Evolutionary conservation across 2,888 invertebrate species (phyloP).

Genomic region (Ophion ellenae): DNA sequence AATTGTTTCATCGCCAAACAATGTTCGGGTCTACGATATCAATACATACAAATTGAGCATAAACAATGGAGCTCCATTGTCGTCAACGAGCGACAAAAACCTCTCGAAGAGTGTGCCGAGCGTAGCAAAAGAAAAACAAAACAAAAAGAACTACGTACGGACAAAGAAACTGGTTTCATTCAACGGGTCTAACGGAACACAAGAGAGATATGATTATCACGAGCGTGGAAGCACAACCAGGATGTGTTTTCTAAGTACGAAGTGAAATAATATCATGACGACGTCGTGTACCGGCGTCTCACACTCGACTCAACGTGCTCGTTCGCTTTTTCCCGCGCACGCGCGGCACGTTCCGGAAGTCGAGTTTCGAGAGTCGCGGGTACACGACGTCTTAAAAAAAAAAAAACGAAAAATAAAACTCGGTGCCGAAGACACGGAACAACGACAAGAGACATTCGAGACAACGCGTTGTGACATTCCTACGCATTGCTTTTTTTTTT

Average conservation of each 20-base stretch:
- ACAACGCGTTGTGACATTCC: constrained; percentile 65
- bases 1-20: neutral
- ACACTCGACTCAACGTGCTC: constrained; percentile 35
- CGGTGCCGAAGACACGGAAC: constrained; percentile 55
- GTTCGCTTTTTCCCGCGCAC: neutral
- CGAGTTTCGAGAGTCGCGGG: constrained; percentile 61
- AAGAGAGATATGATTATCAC: constrained; percentile 52
- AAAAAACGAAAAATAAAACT: constrained; percentile 25
- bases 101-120: constrained; percentile 20
- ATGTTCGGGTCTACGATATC: neutral
- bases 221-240: constrained; percentile 69
- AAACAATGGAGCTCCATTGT: neutral
- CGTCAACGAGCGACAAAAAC: neutral
- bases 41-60: neutral
- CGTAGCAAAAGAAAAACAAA: constrained; percentile 42
- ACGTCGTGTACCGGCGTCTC: constrained; percentile 60
- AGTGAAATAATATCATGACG: constrained; percentile 53
- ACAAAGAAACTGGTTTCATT: constrained; percentile 57
- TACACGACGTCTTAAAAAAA: constrained; percentile 64
- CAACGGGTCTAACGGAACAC: constrained; percentile 13
- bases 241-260: constrained; percentile 64
- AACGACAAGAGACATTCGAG: constrained; percentile 42
- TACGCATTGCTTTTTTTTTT: constrained; percentile 59
- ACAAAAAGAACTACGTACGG: constrained; percentile 41
- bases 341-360: neutral